phyloP scores from a whole-genome alignment of 1,140 invertebrate species.

The Probaryconus sp. region DNA sequence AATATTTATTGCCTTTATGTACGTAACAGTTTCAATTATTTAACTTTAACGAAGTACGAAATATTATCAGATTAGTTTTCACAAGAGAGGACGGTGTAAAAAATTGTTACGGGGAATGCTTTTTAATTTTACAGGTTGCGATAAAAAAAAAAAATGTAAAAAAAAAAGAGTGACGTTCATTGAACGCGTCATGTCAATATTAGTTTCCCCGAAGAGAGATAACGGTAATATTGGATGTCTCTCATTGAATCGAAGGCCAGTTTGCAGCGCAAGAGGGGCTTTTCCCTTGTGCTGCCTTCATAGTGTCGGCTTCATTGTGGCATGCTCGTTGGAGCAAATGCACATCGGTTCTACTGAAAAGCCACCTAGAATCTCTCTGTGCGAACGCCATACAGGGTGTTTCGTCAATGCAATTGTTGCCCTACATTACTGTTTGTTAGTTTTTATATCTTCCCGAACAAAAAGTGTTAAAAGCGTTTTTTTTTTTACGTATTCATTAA shows the following conservation, averaged over 20 bases:
- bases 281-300: slow-evolving; percentile 63
- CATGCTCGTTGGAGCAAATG: slow-evolving; percentile 75
- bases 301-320: slow-evolving; percentile 74
- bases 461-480: slow-evolving; percentile 27
- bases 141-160: slow-evolving; percentile 1
- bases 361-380: slow-evolving; percentile 44
- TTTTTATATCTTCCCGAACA: slow-evolving; percentile 8
- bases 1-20: too few species aligned
- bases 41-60: too few species aligned
- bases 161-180: slow-evolving; percentile 38
- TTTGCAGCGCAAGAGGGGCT: slow-evolving; percentile 47
- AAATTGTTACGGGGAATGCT: too few species aligned
- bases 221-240: slow-evolving; percentile 76
- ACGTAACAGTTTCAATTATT: too few species aligned
- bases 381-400: slow-evolving; percentile 47
- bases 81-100: neutral
- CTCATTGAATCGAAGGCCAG: slow-evolving; percentile 58
- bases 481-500: too few species aligned
- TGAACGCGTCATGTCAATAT: slow-evolving; percentile 70
- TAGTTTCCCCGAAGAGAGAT: slow-evolving; percentile 72
- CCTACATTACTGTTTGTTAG: slow-evolving; percentile 29
- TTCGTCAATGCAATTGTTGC: slow-evolving; percentile 37
- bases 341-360: slow-evolving; percentile 71
- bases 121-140: slow-evolving; percentile 19
- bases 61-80: too few species aligned